These are phyloP conservation scores for Corythaeola cristata DNA, from an alignment of 2,113 vertebrate genomes.

Conservation along the genomic window DNA sequence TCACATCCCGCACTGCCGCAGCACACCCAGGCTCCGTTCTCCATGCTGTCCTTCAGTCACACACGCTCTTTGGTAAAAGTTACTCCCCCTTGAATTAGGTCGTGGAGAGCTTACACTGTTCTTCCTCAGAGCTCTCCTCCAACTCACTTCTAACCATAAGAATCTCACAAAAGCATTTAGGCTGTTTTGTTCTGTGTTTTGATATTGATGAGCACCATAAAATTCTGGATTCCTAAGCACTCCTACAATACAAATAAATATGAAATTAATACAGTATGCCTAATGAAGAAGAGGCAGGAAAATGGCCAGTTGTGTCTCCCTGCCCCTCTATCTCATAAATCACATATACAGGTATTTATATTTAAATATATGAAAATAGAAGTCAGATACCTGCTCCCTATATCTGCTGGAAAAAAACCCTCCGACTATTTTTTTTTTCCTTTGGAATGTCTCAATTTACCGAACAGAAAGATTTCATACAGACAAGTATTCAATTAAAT, in stretches of 20 bases:
- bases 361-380: neutral
- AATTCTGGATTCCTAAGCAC: neutral
- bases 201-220: neutral
- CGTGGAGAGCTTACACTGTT: neutral
- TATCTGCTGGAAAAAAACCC: neutral
- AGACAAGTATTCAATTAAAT: conserved; percentile 32
- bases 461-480: conserved; percentile 26
- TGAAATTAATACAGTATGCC: neutral
- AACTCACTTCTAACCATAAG: neutral
- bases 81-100: neutral
- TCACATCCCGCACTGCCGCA: rapidly evolving
- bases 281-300: neutral
- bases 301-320: neutral
- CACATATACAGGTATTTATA: neutral
- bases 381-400: neutral
- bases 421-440: neutral
- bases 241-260: neutral
- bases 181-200: neutral
- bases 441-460: conserved; percentile 29
- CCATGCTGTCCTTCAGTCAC: neutral
- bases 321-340: neutral
- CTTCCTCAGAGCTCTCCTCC: neutral
- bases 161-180: neutral
- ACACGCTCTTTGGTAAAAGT: neutral
- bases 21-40: neutral